phyloP scores from a whole-genome alignment of 2,113 vertebrate species.

The Podilymbus podiceps region DNA sequence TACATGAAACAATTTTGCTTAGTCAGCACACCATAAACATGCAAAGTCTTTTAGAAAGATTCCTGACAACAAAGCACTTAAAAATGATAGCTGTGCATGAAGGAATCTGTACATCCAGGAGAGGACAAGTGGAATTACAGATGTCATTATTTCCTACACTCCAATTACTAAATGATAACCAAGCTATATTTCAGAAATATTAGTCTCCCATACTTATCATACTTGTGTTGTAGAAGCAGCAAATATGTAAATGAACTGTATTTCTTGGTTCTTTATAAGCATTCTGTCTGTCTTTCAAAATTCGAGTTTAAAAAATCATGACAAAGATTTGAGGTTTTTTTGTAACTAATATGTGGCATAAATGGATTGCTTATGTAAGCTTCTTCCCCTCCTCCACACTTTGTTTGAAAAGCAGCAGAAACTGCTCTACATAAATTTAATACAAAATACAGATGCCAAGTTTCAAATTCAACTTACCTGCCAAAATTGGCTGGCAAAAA shows the following conservation, averaged over 20 bases:
- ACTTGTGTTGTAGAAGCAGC: background rate
- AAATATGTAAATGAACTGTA: background rate
- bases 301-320: no score
- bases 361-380: background rate
- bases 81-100: background rate
- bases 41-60: background rate
- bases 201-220: background rate
- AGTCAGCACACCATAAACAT: background rate
- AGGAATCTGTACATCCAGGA: background rate
- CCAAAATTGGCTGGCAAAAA: slow-evolving; percentile 97
- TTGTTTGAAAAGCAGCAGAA: background rate
- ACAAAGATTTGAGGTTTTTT: no score
- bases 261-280: background rate
- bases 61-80: background rate
- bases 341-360: background rate
- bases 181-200: background rate
- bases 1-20: background rate
- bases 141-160: background rate
- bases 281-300: background rate
- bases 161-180: background rate
- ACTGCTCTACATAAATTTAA: background rate
- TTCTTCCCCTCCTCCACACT: background rate
- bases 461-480: slow-evolving; percentile 80
- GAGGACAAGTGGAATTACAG: background rate
- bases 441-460: background rate